phyloP scores from a whole-genome alignment of 2,113 vertebrate genomes.

The Otolemur garnettii region DNA sequence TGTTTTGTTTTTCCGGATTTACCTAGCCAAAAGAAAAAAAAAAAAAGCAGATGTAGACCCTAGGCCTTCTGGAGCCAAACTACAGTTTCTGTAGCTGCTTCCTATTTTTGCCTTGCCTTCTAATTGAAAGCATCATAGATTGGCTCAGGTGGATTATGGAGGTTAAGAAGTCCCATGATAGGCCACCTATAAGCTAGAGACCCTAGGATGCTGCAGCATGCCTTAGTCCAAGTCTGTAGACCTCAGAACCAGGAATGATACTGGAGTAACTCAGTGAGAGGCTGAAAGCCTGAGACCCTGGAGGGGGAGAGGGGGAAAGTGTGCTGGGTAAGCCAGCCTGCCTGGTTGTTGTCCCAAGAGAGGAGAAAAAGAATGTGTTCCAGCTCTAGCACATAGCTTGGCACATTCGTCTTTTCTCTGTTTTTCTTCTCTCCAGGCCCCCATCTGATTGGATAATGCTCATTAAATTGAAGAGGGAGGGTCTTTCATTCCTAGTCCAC shows the following conservation, averaged over 20 bases:
- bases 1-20: conserved; percentile 33
- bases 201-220: not conserved
- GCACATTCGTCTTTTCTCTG: not conserved
- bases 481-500: not conserved
- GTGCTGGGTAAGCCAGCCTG: not conserved
- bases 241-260: not conserved
- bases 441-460: not conserved
- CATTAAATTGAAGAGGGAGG: not conserved
- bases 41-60: not conserved
- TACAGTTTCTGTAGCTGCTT: conserved; percentile 25
- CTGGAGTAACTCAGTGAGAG: not conserved
- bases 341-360: not conserved
- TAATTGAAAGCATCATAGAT: not conserved
- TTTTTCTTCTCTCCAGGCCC: not conserved
- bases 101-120: conserved; percentile 47
- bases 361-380: not conserved
- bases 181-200: not conserved
- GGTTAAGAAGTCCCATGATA: not conserved
- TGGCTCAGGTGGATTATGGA: not conserved
- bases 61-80: conserved; percentile 56
- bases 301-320: too few relatives aligned
- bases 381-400: not conserved
- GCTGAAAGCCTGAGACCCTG: not conserved
- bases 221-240: not conserved
- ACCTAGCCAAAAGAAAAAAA: not conserved